Percentiles rank a stretch among this genome's conserved stretches.
phyloP scores from a whole-genome alignment of 1,140 invertebrate genomes.

The Trialeurodes vaporariorum region DNA sequence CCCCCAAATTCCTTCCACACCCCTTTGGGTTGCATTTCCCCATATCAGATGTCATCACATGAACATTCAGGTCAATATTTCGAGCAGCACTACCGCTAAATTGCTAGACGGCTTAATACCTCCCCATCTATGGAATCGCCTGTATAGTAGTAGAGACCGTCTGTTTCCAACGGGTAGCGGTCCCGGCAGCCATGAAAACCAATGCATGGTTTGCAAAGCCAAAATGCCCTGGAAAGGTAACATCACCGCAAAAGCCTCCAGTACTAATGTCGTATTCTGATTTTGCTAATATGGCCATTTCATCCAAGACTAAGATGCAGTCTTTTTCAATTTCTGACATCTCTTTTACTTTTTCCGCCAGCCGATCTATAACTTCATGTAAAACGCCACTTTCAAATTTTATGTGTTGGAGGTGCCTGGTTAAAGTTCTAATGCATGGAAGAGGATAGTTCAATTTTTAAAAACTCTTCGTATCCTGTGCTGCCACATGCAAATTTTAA shows the following conservation, averaged over 20 bases:
- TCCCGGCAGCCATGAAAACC: slow-evolving; percentile 9
- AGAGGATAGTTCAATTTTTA: slow-evolving; percentile 14
- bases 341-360: slow-evolving; percentile 8
- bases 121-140: no score
- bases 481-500: slow-evolving; percentile 14
- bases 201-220: slow-evolving; percentile 1
- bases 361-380: slow-evolving; percentile 15
- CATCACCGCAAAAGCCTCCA: slow-evolving; percentile 3
- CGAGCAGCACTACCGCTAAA: no score
- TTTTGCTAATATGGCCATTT: slow-evolving; percentile 13
- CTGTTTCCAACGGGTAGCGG: slow-evolving; percentile 8
- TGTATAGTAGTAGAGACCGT: slow-evolving; percentile 9
- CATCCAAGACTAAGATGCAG: slow-evolving; percentile 17
- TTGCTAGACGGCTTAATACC: no score
- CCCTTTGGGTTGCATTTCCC: slow-evolving; percentile 3
- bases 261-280: slow-evolving; percentile 4
- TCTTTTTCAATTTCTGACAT: slow-evolving; percentile 14
- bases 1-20: not conserved
- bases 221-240: slow-evolving; percentile 4
- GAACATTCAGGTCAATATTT: slow-evolving; percentile 9
- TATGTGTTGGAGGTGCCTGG: slow-evolving; percentile 13
- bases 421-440: slow-evolving; percentile 16
- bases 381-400: slow-evolving; percentile 16
- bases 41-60: slow-evolving; percentile 9
- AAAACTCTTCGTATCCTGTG: slow-evolving; percentile 14